Percentiles rank a stretch among this genome's conserved stretches.
Evolutionary conservation across 2,797 vertebrate genomes (phyloP).

Genomic region (Megaceryle alcyon): DNA sequence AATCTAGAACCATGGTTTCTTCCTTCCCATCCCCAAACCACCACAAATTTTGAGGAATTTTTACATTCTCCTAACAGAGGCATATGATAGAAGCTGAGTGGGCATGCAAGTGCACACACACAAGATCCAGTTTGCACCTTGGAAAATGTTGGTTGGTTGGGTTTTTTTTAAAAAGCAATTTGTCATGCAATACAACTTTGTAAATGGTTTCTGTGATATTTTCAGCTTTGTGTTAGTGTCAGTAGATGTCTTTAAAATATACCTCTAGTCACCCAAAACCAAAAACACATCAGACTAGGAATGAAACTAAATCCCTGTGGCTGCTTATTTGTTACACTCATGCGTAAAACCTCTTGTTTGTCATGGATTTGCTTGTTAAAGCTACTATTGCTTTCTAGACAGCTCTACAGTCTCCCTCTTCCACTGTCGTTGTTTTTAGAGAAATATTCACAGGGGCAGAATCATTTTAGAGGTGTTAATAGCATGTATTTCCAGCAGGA

Average conservation of each 20-base stretch:
- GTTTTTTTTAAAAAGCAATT: not conserved
- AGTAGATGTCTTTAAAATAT: not conserved
- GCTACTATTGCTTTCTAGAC: not conserved
- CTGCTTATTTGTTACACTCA: not conserved
- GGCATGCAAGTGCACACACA: not conserved
- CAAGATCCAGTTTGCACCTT: not conserved
- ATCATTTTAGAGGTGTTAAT: not conserved
- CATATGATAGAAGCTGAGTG: not conserved
- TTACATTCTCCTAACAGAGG: not conserved
- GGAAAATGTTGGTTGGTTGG: not conserved
- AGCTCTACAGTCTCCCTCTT: not conserved
- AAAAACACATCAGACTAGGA: not conserved
- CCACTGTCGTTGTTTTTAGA: rapidly evolving
- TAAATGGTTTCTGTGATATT: not conserved
- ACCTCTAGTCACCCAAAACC: not conserved
- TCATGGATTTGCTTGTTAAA: not conserved
- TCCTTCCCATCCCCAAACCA: not conserved
- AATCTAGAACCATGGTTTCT: not conserved
- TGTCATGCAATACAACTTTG: not conserved
- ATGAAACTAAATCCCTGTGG: not conserved
- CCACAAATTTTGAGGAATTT: not conserved
- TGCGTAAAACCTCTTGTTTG: not conserved
- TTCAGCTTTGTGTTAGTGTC: not conserved
- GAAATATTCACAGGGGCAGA: not conserved
- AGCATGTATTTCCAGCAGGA: not conserved